Evolutionary conservation across 2,888 invertebrate species (phyloP), one percentile per base, ranked within the genome.

Genomic region (Eupelmus urozonus): DNA sequence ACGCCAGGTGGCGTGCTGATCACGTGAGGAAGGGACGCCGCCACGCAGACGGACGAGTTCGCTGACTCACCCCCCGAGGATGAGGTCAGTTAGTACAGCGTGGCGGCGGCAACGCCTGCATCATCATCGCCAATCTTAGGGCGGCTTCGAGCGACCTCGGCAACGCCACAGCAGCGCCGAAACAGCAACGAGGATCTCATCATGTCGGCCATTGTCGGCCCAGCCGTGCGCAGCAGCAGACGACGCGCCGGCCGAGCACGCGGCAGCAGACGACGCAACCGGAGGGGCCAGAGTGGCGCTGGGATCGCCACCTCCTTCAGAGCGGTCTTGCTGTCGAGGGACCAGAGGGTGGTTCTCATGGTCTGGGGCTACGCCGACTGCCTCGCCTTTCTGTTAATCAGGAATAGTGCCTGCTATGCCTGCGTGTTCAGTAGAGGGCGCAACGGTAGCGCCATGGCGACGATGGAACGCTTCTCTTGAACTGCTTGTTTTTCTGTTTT

Each of bases 1-100:
- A 86, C 78, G 2, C 76, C 76, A 2, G 84, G 84, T 40, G 86
- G 87, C 40, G 83, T 82, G n/a, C 82, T 84, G 78, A 84, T 82
- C 80, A 87, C 88, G 88, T 88, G 88, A 88, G 86, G 86, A 72
- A 84, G 86, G 84, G 87, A 88, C 85, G 88, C 86, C 87, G 88
- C 89, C 89, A 89, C 89, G 88, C 89, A 89, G 80, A 89, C 89
- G 70, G 87, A 87, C 82, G 74, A 75, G 29, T 62, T 69, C 11
- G 29, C 83, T 72, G 84, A 84, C 79, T 87, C 87, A 76, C 86
- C 85, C 72, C 85, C 85, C 71, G 83, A 85, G 67, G 87, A 86
- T 70, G 83, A 85, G 70, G 80, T 84, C 82, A 89, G 89, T 89
- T 89, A 89, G 88, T 89, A 89, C 82, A 84, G 88, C 88, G 88